phyloP scores from a whole-genome alignment of 2,888 invertebrate genomes.

The Labia minor region DNA sequence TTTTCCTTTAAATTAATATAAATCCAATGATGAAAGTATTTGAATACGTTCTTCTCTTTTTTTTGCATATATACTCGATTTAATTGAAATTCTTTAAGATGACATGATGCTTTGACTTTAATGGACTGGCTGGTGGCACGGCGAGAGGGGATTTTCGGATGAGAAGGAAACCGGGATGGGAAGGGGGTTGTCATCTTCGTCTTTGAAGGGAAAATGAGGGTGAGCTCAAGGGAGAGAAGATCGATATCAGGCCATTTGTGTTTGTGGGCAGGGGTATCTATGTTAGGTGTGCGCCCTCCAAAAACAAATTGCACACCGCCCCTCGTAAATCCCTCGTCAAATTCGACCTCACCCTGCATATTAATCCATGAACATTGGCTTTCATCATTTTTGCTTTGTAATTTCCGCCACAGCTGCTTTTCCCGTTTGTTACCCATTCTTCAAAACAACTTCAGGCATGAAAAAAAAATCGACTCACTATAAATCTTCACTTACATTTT shows the following conservation, averaged over 20 bases:
- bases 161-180: too few species aligned
- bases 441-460: neutral
- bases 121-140: too few species aligned
- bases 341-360: neutral
- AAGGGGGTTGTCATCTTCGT: too few species aligned
- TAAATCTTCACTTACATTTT: neutral
- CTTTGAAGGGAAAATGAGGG: neutral
- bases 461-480: neutral
- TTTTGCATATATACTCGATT: too few species aligned
- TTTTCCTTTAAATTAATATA: too few species aligned
- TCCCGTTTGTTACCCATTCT: too few species aligned
- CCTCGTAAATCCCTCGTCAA: slow-evolving; percentile 7
- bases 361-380: neutral
- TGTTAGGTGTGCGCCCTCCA: neutral
- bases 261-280: neutral
- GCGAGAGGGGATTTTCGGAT: too few species aligned
- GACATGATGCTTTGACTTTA: too few species aligned
- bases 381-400: neutral
- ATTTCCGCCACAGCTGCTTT: neutral
- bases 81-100: too few species aligned
- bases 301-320: neutral
- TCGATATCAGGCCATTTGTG: slow-evolving; percentile 8
- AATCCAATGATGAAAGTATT: too few species aligned
- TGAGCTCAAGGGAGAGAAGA: neutral
- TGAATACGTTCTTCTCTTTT: too few species aligned